Base-by-base conservation (phyloP, 2,797 vertebrate species). In the Paratrypauchen microcephalus region DNA sequence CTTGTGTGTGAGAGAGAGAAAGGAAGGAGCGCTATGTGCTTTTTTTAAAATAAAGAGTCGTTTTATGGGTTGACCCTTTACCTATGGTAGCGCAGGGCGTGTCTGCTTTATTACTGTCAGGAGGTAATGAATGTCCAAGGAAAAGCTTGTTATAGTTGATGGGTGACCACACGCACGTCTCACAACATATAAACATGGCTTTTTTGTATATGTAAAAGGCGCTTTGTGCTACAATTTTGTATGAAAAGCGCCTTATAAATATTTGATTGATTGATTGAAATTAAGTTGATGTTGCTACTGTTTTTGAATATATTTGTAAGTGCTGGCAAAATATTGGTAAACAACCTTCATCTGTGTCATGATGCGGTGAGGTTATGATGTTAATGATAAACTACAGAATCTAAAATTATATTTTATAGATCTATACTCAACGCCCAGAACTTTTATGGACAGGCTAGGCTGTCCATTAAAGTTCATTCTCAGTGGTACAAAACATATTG, bases 61-160 rank as follows among this genome's bases (percentile, higher is more conserved):
- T 81, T 90, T 89, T 82, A 88, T 84, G 78, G 85, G 71, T 86
- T 88, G 82, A 80, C 80, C 88, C 86, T 91, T 92, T 70, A 72
- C 77, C 82, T 80, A 65, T 85, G 86, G 83, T 81, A 87, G 83
- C 72, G 15, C 36, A 24, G 55, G 84, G 86, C 48, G 79, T 77
- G 84, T 64, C 79, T 63, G 55, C 56, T 88, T 92, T 92, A 90
- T 88, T 83, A 81, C 82, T 80, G 71, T 68, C 77, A 74, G 70
- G 47, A 69, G 77, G 85, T 92, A 93, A 93, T 92, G 57, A 90
- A 73, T 91, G 83, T 41, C 89, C 75, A 89, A 82, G 72, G 75
- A 59, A 70, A 71, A 50, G 66, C 62, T 77, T 80, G 65, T 85
- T 86, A 81, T 73, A 59, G 88, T 87, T 88, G 83, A 90, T 85